Evolutionary conservation across 2,797 vertebrate genomes (phyloP), one percentile per base, ranked within the genome.

Genomic region (Lutjanus argentimaculatus): DNA sequence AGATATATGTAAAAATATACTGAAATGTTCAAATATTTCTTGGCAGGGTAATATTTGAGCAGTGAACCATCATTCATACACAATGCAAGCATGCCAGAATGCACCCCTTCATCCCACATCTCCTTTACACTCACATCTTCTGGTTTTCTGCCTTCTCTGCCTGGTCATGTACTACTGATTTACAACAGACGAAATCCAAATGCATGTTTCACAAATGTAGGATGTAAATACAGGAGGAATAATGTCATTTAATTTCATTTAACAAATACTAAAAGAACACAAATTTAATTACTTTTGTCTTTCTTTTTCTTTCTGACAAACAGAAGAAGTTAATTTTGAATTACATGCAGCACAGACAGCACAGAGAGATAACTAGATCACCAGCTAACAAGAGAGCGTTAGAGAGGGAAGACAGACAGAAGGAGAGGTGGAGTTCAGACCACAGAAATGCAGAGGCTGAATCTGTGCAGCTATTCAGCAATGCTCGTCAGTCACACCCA

Each of bases 361-460:
- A 25, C 49, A 40, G 57, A 46, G 42, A 85, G 62, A 87, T 80
- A 76, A 81, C 52, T 46, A 46, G 58, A 79, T 81, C 57, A 59
- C 12, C 70, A 77, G 70, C 72, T 77, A 74, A 79, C 64, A 40
- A 52, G 21, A 66, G 67, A 73, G 49, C 56, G 61, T 51, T 22
- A 16, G 30, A 81, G 56, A 46, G 77, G 69, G 72, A 16, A 73
- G 64, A 68, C 62, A 81, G 80, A 61, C 58, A 67, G 59, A 76
- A 48, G 43, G 49, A 70, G 78, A 86, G 79, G 79, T 73, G 86
- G 89, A 84, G 90, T 79, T 70, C 66, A 83, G 86, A 93, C 93
- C 93, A 92, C 93, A 94, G 92, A 90, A 92, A 94, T 93, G 92
- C 75, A 68, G 86, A 85, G 82, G 79, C 87, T 66, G 85, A 81